Evolutionary conservation across 2,113 vertebrate genomes (phyloP).

Genomic region (Pachycephala philippinensis): DNA sequence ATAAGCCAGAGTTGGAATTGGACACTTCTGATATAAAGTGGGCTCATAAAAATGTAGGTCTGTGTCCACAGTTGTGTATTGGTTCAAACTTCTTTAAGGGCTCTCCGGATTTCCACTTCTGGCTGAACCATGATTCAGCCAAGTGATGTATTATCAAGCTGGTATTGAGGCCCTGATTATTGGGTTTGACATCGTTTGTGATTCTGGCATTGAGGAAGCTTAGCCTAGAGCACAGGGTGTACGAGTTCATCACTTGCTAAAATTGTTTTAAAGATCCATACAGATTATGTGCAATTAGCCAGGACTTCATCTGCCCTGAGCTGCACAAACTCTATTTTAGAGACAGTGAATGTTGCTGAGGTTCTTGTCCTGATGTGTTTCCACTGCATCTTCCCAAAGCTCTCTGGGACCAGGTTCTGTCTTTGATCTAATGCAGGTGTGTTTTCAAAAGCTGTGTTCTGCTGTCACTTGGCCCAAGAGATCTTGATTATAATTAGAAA

Average conservation of each 20-base stretch:
- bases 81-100: not conserved
- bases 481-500: constrained; percentile 12
- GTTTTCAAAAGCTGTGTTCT: not conserved
- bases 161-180: not conserved
- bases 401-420: not conserved
- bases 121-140: not conserved
- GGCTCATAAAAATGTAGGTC: not conserved
- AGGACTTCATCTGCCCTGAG: not conserved
- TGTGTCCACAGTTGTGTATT: not conserved
- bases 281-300: not conserved
- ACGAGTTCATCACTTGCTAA: not conserved
- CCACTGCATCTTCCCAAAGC: not conserved
- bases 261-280: not conserved
- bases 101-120: not conserved
- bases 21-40: not conserved
- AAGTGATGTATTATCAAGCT: not conserved
- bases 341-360: not conserved
- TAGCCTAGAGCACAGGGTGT: not conserved
- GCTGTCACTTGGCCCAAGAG: not conserved
- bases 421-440: not conserved
- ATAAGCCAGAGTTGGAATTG: not conserved
- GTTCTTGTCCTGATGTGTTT: not conserved
- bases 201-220: not conserved
- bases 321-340: not conserved
- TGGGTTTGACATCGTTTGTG: not conserved